phyloP scores from a whole-genome alignment of 2,797 vertebrate species.

The Orientallactaga sibirica region DNA sequence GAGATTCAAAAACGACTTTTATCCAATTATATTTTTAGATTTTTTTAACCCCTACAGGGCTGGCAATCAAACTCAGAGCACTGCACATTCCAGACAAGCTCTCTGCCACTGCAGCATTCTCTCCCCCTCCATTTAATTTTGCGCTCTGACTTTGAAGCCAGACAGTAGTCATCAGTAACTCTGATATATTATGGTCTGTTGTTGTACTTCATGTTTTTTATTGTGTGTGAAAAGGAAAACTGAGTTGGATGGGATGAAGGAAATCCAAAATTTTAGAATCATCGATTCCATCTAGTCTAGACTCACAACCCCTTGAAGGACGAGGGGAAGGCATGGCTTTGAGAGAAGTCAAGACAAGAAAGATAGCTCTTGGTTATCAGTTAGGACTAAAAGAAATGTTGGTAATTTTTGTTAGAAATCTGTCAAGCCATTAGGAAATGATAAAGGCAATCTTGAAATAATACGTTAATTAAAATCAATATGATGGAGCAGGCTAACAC shows the following conservation, averaged over 20 bases:
- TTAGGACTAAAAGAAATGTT: not conserved
- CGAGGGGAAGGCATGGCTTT: constrained; percentile 12
- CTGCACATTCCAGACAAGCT: not conserved
- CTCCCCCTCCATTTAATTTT: not conserved
- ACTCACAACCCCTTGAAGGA: not conserved
- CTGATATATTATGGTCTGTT: not conserved
- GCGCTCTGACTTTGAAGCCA: constrained; percentile 26
- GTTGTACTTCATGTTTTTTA: not conserved
- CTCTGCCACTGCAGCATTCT: not conserved
- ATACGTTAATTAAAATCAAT: constrained; percentile 38
- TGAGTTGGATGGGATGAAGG: not conserved
- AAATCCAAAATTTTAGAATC: constrained; percentile 5
- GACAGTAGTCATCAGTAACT: not conserved
- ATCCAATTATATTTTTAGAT: not conserved
- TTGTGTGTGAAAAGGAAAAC: not conserved
- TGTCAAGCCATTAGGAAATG: constrained; percentile 10
- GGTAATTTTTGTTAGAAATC: constrained; percentile 1
- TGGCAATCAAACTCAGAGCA: not conserved
- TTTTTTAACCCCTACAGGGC: not conserved
- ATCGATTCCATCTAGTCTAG: not conserved
- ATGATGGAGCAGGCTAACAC: not conserved
- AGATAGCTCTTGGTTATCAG: not conserved
- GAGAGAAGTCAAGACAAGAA: constrained; percentile 7
- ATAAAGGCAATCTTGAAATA: constrained; percentile 27
- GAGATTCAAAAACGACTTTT: not conserved